Conservation (phyloP, 2,797 vertebrate species). For the Spondyliosoma cantharus region DNA sequence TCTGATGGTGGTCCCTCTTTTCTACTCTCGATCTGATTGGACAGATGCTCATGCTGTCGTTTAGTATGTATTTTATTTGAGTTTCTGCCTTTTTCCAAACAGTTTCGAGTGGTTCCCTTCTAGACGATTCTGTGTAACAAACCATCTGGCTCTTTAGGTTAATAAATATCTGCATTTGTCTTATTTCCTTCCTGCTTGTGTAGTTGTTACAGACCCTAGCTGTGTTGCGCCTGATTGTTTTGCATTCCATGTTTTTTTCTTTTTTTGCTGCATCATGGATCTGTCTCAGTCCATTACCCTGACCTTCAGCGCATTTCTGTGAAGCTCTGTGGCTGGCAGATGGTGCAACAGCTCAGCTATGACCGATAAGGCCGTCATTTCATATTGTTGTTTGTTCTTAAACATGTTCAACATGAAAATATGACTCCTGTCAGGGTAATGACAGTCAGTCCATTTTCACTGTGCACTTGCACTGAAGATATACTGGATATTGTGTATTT, state of each 20-base stretch:
- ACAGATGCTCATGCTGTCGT: too few species aligned
- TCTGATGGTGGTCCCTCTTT: too few species aligned
- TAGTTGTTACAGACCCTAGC: too few species aligned
- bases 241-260: neutral
- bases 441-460: slow-evolving; percentile 3
- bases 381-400: neutral
- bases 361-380: slow-evolving; percentile 20
- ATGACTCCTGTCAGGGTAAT: neutral
- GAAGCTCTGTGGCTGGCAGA: slow-evolving; percentile 40
- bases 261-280: neutral
- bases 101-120: too few species aligned
- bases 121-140: too few species aligned
- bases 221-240: too few species aligned
- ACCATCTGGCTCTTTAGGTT: too few species aligned
- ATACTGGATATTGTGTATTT: neutral
- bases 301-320: slow-evolving; percentile 19
- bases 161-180: neutral
- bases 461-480: neutral
- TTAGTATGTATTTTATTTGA: too few species aligned
- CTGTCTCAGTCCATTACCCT: slow-evolving; percentile 53
- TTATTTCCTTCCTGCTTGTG: neutral
- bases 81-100: too few species aligned
- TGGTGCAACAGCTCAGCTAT: slow-evolving; percentile 27
- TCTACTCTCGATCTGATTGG: too few species aligned
- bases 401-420: slow-evolving; percentile 21